phyloP scores from a whole-genome alignment of 2,113 vertebrate genomes.

The Brachirus orientalis region DNA sequence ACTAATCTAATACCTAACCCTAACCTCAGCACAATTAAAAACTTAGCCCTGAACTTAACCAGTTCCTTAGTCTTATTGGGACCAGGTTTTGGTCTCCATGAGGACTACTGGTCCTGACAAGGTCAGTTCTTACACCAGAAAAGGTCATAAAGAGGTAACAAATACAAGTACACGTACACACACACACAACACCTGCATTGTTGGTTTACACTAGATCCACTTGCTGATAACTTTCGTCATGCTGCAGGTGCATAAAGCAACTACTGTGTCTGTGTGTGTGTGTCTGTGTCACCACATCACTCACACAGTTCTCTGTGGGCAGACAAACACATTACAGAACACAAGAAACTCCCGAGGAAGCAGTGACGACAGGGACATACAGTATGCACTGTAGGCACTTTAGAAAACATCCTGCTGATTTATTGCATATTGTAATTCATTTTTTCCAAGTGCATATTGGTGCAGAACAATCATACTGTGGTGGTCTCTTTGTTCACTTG shows the following conservation, averaged over 20 bases:
- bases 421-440: too few relatives aligned
- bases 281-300: constrained; percentile 63
- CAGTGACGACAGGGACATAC: constrained; percentile 50
- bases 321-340: constrained; percentile 46
- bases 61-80: too few relatives aligned
- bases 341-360: constrained; percentile 49
- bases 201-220: constrained; percentile 69
- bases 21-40: too few relatives aligned
- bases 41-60: too few relatives aligned
- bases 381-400: background rate
- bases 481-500: background rate
- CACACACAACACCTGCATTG: constrained; percentile 68
- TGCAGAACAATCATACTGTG: background rate
- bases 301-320: constrained; percentile 50
- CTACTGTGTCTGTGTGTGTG: background rate
- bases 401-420: too few relatives aligned
- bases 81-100: too few relatives aligned
- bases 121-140: too few relatives aligned
- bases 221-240: constrained; percentile 62
- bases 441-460: too few relatives aligned
- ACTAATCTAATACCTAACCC: too few relatives aligned
- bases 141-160: background rate
- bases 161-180: constrained; percentile 1
- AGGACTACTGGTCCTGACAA: too few relatives aligned
- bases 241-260: constrained; percentile 69